These are phyloP conservation scores for Meganola albula DNA, from an alignment of 2,888 invertebrate species.

Conservation along the genomic window DNA sequence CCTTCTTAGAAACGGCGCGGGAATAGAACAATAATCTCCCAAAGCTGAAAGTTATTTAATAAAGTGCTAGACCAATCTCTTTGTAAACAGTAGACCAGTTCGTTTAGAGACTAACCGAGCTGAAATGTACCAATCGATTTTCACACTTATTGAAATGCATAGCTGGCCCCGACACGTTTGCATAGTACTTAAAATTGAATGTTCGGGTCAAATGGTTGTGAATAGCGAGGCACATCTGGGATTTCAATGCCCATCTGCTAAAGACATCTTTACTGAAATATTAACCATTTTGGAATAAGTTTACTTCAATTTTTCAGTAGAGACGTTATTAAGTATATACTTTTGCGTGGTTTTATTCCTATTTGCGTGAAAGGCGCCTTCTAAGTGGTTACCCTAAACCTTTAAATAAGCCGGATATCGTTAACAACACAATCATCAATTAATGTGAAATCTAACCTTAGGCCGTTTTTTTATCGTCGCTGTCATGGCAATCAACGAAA, in stretches of 20 bases:
- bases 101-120: slow-evolving; percentile 2
- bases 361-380: no score
- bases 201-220: slow-evolving; percentile 15
- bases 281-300: neutral
- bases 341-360: no score
- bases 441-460: no score
- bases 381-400: no score
- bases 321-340: neutral
- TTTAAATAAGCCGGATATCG: no score
- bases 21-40: no score
- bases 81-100: slow-evolving; percentile 5
- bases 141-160: slow-evolving; percentile 20
- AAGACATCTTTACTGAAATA: slow-evolving; percentile 9
- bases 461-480: no score
- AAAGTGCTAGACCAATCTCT: slow-evolving; percentile 4
- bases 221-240: slow-evolving; percentile 8
- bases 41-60: slow-evolving; percentile 1
- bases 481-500: no score
- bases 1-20: no score
- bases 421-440: no score
- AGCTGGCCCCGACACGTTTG: slow-evolving; percentile 14
- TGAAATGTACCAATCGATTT: slow-evolving; percentile 13
- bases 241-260: slow-evolving; percentile 4
- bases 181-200: slow-evolving; percentile 24
- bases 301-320: neutral